Evolutionary conservation across 2,113 vertebrate species (phyloP), one percentile per base, ranked within the genome.

Genomic region (Anser brachyrhynchus): DNA sequence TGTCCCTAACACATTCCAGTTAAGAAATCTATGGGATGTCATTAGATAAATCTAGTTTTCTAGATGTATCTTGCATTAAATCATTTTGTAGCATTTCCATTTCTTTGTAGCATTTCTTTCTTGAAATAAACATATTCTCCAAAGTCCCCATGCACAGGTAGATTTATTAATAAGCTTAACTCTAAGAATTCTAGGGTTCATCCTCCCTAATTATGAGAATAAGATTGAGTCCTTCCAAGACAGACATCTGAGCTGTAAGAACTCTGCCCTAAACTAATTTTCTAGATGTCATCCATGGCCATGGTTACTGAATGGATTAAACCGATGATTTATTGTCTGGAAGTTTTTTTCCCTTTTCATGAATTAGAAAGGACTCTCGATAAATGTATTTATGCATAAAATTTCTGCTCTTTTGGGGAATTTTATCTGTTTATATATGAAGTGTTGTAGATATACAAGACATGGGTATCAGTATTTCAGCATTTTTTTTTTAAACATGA

Each of bases 231-330:
- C 2, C 66, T 66, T 52, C 41, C 46, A 49, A 49, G 22, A 49
- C 11, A 49, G 46, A 49, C 46, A 46, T 49, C 46, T 49, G 75
- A 90, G 61, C 11, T 31, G 8, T 43, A 83, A 67, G 26, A 87
- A 13, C 2, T 13, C 5, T 54, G 33, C 0, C 0, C n/a, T 78
- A 41, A 46, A 44, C 12, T 62, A 37, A 55, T 19, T 55, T 12
- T 25, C n/a, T 51, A 64, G 12, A 39, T 49, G 26, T n/a, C 6
- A 81, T 73, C 17, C 11, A 10, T 20, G 31, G 31, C 14, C 13
- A 10, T 20, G 28, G 31, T 25, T 77, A 29, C 4, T 33, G 20
- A 33, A 26, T 22, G 20, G 15, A 87, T 49, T 67, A 62, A 80
- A 46, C 22, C 20, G 3, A 57, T 61, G 9, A 17, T 8, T 20